Conservation (phyloP, 2,888 invertebrate species). For the Sthenelais limicola region DNA sequence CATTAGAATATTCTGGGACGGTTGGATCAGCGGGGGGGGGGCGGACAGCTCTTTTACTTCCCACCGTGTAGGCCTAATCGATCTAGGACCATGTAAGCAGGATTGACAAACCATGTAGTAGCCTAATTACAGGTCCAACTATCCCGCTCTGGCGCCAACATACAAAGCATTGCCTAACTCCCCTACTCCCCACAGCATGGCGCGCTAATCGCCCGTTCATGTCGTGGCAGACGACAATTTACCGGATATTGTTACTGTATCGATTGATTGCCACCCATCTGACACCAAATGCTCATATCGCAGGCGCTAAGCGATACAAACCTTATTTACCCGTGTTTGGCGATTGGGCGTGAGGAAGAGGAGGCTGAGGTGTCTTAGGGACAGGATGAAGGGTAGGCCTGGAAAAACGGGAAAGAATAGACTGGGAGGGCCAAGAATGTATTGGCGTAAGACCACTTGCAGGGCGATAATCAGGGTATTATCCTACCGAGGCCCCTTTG, state of each 20-base stretch:
- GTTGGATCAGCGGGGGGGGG: no score
- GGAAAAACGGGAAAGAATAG: no score
- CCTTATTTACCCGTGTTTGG: not conserved
- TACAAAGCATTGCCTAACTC: constrained; percentile 7
- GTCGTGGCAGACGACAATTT: not conserved
- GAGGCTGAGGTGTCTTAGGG: not conserved
- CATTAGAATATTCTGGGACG: no score
- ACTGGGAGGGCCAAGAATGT: no score
- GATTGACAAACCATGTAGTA: constrained; percentile 30
- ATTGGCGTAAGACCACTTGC: no score
- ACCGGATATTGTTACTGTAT: constrained; percentile 24
- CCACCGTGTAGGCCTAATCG: no score
- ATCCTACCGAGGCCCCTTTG: no score
- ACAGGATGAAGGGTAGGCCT: not conserved
- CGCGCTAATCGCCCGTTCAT: constrained; percentile 32
- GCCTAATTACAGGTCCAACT: constrained; percentile 22
- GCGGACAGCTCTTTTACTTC: no score
- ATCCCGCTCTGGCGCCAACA: constrained; percentile 6
- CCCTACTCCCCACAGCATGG: not conserved
- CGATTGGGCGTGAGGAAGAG: not conserved
- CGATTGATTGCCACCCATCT: constrained; percentile 12
- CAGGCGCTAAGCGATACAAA: not conserved
- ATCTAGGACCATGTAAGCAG: constrained; percentile 20
- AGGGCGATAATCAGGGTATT: no score
- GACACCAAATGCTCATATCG: no score